Conservation (phyloP, 1,140 invertebrate genomes). For the Sitobion miscanthi region DNA sequence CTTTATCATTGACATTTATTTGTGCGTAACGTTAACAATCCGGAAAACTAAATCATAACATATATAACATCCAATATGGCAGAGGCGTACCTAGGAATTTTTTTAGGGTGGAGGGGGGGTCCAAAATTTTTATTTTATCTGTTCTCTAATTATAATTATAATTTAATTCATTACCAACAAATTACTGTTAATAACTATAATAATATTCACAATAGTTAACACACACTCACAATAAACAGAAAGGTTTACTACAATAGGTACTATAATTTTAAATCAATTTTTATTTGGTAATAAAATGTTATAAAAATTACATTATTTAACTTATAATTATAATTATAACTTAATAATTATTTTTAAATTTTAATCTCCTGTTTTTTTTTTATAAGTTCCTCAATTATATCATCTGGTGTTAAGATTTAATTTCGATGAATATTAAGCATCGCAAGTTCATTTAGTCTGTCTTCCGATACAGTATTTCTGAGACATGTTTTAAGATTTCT, state of each 20-base stretch:
- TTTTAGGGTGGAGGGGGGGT: neutral
- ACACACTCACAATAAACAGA: neutral
- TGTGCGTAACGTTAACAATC: too few relatives aligned
- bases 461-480: constrained; percentile 12
- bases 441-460: constrained; percentile 11
- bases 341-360: neutral
- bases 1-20: too few relatives aligned
- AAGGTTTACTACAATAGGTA: neutral
- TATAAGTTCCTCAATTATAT: neutral
- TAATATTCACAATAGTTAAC: neutral
- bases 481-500: neutral
- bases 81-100: neutral
- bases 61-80: too few relatives aligned
- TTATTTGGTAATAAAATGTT: neutral
- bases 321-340: too few relatives aligned
- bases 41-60: too few relatives aligned
- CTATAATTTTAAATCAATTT: neutral
- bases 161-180: neutral
- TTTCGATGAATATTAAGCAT: neutral
- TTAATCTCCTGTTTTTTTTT: neutral
- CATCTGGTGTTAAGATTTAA: neutral
- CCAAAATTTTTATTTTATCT: neutral
- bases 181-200: too few relatives aligned
- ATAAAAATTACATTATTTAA: too few relatives aligned
- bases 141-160: too few relatives aligned